A percentile compares a stretch with the other conserved stretches of the same genome.
These are phyloP conservation scores for Calidris pygmaea DNA, from an alignment of 2,113 vertebrate species.

Conservation along the genomic window DNA sequence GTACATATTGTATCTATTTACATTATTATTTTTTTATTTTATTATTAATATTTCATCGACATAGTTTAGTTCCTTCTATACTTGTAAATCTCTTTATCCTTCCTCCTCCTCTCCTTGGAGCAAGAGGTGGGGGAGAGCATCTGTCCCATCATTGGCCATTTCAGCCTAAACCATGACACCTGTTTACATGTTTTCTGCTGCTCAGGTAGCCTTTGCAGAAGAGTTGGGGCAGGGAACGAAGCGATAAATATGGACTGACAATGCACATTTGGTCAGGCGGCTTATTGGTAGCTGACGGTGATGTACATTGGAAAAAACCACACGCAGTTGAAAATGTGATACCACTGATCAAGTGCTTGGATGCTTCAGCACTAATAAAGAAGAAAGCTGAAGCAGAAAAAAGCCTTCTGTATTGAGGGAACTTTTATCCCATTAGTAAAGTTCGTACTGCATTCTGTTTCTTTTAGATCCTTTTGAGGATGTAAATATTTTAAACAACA, in stretches of 20 bases:
- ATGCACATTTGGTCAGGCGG: not conserved
- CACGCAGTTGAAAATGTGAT: not conserved
- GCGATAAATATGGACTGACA: not conserved
- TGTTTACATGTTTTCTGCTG: not conserved
- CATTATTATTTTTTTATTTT: no score
- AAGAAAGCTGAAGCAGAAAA: not conserved
- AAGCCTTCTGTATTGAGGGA: not conserved
- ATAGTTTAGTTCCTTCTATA: no score
- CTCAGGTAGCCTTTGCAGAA: constrained; percentile 1
- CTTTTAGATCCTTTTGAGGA: not conserved
- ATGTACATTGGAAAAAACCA: not conserved
- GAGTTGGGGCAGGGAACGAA: not conserved
- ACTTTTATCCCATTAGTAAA: not conserved
- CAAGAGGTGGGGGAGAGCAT: no score
- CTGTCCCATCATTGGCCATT: no score
- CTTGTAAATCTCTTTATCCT: no score
- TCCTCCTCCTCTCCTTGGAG: no score
- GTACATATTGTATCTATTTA: no score
- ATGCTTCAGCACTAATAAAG: not conserved
- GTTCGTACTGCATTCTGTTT: not conserved
- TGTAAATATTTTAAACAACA: not conserved
- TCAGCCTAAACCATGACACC: no score
- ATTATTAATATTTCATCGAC: no score
- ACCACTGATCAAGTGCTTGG: not conserved
- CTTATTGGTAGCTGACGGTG: not conserved